phyloP scores from a whole-genome alignment of 1,140 invertebrate genomes.

The Drosophila athabasca region DNA sequence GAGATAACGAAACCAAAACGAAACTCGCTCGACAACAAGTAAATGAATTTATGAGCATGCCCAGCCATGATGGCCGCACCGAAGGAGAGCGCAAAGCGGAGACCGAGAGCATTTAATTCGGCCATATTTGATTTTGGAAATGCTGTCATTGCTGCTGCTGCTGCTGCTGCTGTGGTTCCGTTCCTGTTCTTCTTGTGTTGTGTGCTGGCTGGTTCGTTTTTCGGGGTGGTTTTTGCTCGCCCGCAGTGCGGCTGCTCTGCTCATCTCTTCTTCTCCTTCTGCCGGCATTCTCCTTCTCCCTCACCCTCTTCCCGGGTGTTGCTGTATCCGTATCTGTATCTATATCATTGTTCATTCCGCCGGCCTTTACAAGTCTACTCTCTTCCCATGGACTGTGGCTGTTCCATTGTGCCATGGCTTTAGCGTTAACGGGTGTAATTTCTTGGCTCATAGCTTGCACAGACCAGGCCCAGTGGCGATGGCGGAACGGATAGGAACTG shows the following conservation, averaged over 20 bases:
- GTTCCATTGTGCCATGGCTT: conserved; percentile 1
- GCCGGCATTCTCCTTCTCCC: conserved; percentile 10
- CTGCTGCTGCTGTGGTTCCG: not conserved
- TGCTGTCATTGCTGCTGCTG: conserved; percentile 63
- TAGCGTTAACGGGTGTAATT: conserved; percentile 13
- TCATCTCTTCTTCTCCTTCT: conserved; percentile 16
- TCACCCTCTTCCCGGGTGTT: conserved; percentile 9
- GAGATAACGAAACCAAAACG: conserved; percentile 61
- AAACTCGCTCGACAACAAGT: conserved; percentile 63
- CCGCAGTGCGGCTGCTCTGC: conserved; percentile 55
- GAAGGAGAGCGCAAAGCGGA: conserved; percentile 72
- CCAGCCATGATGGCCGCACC: conserved; percentile 70
- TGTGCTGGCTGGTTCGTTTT: not conserved
- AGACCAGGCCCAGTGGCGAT: not conserved
- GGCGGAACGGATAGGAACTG: too few relatives aligned
- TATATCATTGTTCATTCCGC: conserved; percentile 17
- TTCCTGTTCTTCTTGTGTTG: conserved; percentile 19
- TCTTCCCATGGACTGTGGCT: too few relatives aligned
- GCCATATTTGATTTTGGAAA: conserved; percentile 82
- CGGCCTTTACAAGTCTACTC: conserved; percentile 17
- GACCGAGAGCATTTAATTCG: conserved; percentile 75
- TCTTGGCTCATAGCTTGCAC: conserved; percentile 16
- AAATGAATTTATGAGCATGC: conserved; percentile 78
- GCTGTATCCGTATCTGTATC: conserved; percentile 19
- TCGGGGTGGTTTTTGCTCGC: conserved; percentile 45